A percentile compares a stretch with the other conserved stretches of the same genome.
Conservation (phyloP, 2,113 vertebrate genomes). For the Papio anubis region DNA sequence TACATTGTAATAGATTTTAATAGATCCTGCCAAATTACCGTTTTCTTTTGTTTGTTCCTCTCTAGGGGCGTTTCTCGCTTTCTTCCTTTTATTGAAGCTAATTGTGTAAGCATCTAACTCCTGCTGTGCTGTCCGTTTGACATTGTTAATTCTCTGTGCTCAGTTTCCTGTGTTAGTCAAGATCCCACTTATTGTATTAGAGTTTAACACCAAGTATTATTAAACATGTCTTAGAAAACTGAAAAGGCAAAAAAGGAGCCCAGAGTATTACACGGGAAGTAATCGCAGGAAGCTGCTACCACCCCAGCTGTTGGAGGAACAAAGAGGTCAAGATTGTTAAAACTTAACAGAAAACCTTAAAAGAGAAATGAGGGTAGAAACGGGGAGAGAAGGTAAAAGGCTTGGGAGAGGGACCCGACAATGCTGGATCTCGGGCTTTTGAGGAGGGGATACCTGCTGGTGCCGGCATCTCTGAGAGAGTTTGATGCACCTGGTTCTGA, state of each 20-base stretch:
- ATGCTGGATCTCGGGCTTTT: not conserved
- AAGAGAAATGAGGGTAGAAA: not conserved
- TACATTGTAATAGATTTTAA: not conserved
- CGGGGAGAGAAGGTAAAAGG: not conserved
- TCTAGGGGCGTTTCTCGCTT: conserved; percentile 11
- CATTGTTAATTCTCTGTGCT: not conserved
- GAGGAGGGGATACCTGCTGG: not conserved
- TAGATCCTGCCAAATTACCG: conserved; percentile 42
- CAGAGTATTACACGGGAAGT: not conserved
- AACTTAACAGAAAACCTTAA: not conserved
- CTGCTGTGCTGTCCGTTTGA: not conserved
- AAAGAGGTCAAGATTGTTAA: not conserved
- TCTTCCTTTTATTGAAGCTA: conserved; percentile 51
- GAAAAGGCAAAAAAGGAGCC: not conserved
- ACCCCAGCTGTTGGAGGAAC: too few species aligned
- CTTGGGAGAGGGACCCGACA: not conserved
- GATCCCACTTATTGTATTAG: not conserved
- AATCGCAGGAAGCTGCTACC: not conserved
- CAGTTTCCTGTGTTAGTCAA: conserved; percentile 1
- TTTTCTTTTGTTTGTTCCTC: conserved; percentile 15
- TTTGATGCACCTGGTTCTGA: not conserved
- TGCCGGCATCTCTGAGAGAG: not conserved
- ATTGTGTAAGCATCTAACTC: conserved; percentile 1
- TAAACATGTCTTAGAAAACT: not conserved
- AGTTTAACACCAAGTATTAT: not conserved